Conservation (phyloP, 2,888 invertebrate species). For the Argyra leucocephala region DNA sequence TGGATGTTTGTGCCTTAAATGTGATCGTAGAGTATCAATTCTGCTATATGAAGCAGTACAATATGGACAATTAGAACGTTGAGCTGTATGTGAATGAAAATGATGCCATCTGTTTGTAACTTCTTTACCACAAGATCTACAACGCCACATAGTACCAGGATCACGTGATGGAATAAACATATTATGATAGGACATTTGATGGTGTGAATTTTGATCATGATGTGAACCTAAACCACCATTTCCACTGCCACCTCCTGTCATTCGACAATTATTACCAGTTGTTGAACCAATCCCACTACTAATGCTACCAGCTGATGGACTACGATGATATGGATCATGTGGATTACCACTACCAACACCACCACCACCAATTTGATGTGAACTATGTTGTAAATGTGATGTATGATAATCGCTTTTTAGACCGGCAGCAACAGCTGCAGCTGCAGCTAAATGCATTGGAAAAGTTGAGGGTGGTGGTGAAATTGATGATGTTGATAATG, state of each 20-base stretch:
- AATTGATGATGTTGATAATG: conserved; percentile 36
- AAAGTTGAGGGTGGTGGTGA: conserved; percentile 39
- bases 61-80: conserved; percentile 71
- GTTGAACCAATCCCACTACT: conserved; percentile 26
- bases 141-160: conserved; percentile 67
- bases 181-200: conserved; percentile 65
- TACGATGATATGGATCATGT: conserved; percentile 22
- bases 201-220: conserved; percentile 32
- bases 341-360: conserved; percentile 18
- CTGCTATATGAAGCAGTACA: conserved; percentile 81
- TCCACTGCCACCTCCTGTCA: conserved; percentile 20
- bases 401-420: conserved; percentile 39
- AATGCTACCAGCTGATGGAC: conserved; percentile 27
- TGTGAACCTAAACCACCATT: conserved; percentile 29
- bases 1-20: conserved; percentile 67
- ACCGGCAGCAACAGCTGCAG: not conserved
- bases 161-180: conserved; percentile 68
- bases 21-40: conserved; percentile 75
- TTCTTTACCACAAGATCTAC: conserved; percentile 74
- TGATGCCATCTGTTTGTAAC: conserved; percentile 83
- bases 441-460: conserved; percentile 38
- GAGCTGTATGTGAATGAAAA: conserved; percentile 73
- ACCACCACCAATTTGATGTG: conserved; percentile 20
- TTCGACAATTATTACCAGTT: conserved; percentile 21
- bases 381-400: conserved; percentile 17